Conservation (phyloP, 2,113 vertebrate species). For the Myocastor coypus region DNA sequence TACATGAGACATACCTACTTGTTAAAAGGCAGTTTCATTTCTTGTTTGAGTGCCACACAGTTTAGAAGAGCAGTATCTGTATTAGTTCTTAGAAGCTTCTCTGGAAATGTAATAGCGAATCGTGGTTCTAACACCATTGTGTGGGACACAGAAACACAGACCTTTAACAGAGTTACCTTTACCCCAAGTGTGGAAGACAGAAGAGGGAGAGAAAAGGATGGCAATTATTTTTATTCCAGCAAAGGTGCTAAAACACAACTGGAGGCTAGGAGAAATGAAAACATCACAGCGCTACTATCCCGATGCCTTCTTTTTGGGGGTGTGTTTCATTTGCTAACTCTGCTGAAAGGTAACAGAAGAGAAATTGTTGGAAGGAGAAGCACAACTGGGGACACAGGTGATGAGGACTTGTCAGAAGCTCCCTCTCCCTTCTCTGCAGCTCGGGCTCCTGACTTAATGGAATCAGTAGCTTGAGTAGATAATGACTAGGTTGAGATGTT, state of each 20-base stretch:
- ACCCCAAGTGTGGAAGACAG: background rate
- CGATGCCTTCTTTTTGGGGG: background rate
- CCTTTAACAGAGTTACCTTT: background rate
- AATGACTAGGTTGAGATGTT: slow-evolving; percentile 83
- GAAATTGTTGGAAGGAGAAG: background rate
- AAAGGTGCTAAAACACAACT: background rate
- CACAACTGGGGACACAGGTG: background rate
- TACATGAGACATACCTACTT: background rate
- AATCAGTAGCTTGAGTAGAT: slow-evolving; percentile 78
- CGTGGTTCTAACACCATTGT: background rate
- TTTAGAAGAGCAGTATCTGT: background rate
- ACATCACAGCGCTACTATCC: background rate
- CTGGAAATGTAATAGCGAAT: background rate
- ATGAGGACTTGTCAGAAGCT: slow-evolving; percentile 13
- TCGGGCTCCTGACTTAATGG: slow-evolving; percentile 74
- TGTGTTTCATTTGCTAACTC: slow-evolving; percentile 26
- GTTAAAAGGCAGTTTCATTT: slow-evolving; percentile 33
- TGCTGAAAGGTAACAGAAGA: background rate
- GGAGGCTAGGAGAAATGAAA: background rate
- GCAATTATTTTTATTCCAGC: background rate
- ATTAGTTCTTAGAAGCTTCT: slow-evolving; percentile 26
- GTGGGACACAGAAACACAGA: background rate
- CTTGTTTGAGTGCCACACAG: slow-evolving; percentile 14
- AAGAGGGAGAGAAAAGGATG: background rate
- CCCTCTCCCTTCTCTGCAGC: slow-evolving; percentile 37